Base-by-base conservation (phyloP, 2,888 invertebrate species). In the Andricus quercusramuli region DNA sequence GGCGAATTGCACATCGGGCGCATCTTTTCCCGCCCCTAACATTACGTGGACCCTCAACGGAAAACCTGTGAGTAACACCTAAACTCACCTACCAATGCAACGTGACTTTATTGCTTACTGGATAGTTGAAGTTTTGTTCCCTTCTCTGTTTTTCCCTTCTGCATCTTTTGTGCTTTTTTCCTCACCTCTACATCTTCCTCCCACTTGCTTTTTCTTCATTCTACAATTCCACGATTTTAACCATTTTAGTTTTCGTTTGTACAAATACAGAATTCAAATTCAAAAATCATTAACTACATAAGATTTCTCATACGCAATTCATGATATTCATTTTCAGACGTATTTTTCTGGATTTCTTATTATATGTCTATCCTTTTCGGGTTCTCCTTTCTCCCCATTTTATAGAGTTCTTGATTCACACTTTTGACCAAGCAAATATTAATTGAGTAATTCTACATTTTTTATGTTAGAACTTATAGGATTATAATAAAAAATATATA, bases 11-110 rank as follows among this genome's bases (percentile, higher is more conserved):
- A 92, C 91, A 80, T 89, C 92, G 79, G 92, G 91, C 79, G 88
- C 87, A 78, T 91, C 92, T 77, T 87, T 89, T 80, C 92, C 92
- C 82, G 90, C 92, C 87, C 88, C 92, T 80, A 88, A 86, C 86
- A 88, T 92, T 89, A 91, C 90, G 85, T 92, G 92, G 92, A 90
- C 89, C 84, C 87, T 92, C 86, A 92, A 92, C 88, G 91, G 90
- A 82, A 85, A 86, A 70, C 85, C 83, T 79, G 92, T 92, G 88
- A 92, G 91, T 92, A 90, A 89, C 84, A 83, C 82, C 82, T 83
- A 81, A 80, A 62, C 79, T 79, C 62, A 29, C 77, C 66, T 51
- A 67, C 77, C 77, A 56, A 47, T 79, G 82, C 83, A 90, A 90
- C 90, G 90, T 89, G 90, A 90, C 89, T 88, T 85, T 85, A 87